Percentiles rank a stretch among this genome's conserved stretches.
phyloP scores from a whole-genome alignment of 2,797 vertebrate genomes.

The Xenopus petersii region DNA sequence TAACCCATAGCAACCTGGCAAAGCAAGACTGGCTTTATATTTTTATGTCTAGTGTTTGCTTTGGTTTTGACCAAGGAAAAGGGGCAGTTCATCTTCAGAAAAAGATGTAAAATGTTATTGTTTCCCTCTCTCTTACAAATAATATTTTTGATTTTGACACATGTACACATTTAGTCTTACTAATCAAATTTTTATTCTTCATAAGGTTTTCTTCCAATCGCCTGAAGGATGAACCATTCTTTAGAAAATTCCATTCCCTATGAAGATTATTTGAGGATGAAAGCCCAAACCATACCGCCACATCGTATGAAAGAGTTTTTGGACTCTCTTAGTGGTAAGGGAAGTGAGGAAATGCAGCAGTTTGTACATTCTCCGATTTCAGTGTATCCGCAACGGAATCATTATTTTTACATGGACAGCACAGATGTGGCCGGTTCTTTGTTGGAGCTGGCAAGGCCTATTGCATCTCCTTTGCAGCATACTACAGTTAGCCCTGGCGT shows the following conservation, averaged over 20 bases:
- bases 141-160: no score
- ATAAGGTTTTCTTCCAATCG: slow-evolving; percentile 27
- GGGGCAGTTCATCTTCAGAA: no score
- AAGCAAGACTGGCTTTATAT: no score
- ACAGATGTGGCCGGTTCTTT: slow-evolving; percentile 50
- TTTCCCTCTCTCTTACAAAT: no score
- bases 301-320: slow-evolving; percentile 52
- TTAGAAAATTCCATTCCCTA: slow-evolving; percentile 51
- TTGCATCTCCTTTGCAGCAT: slow-evolving; percentile 50
- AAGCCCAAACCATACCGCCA: slow-evolving; percentile 50
- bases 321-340: slow-evolving; percentile 44
- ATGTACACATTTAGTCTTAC: no score
- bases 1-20: no score
- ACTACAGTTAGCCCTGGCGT: slow-evolving; percentile 28
- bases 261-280: slow-evolving; percentile 52
- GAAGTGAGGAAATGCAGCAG: slow-evolving; percentile 48
- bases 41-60: no score
- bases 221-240: slow-evolving; percentile 49
- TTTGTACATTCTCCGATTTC: slow-evolving; percentile 49
- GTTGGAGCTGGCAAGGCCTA: slow-evolving; percentile 49
- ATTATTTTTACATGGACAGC: slow-evolving; percentile 50
- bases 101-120: no score
- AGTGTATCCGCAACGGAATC: slow-evolving; percentile 48
- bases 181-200: background rate
- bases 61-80: no score